Evolutionary conservation across 2,113 vertebrate genomes (phyloP).

Genomic region (Muscicapa adusta): DNA sequence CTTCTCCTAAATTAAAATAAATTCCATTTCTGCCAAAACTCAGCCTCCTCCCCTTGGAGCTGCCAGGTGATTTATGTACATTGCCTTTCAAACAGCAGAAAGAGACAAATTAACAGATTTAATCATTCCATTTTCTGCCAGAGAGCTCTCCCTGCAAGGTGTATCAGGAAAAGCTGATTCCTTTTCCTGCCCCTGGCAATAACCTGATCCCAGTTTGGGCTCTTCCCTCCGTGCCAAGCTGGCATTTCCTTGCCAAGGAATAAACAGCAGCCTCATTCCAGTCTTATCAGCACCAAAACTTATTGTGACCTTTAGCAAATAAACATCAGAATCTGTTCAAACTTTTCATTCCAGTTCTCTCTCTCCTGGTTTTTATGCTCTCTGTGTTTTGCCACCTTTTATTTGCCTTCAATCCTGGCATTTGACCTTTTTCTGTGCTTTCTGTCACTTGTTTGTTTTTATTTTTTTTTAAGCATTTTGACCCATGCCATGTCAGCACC

Average conservation of each 20-base stretch:
- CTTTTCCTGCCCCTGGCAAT: not conserved
- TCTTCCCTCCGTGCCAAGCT: not conserved
- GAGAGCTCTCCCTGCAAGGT: not conserved
- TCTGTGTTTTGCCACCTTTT: not conserved
- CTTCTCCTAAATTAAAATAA: not conserved
- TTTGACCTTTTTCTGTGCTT: not conserved
- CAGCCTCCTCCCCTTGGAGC: not conserved
- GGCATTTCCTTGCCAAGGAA: not conserved
- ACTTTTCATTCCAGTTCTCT: not conserved
- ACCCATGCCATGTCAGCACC: not conserved
- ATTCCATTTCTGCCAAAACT: not conserved
- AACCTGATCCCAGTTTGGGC: fast-evolving
- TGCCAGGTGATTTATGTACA: not conserved
- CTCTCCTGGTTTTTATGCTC: not conserved
- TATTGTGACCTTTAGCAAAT: not conserved
- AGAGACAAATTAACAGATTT: not conserved
- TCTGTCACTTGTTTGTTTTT: not conserved
- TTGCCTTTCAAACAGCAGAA: not conserved
- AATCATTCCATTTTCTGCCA: not conserved
- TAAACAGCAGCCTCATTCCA: not conserved
- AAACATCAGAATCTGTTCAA: not conserved
- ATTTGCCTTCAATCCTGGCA: not conserved
- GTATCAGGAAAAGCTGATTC: not conserved
- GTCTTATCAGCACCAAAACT: not conserved
- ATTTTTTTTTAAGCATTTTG: not conserved